Evolutionary conservation across 2,888 invertebrate species (phyloP).

Genomic region (Epistrophe eligans): DNA sequence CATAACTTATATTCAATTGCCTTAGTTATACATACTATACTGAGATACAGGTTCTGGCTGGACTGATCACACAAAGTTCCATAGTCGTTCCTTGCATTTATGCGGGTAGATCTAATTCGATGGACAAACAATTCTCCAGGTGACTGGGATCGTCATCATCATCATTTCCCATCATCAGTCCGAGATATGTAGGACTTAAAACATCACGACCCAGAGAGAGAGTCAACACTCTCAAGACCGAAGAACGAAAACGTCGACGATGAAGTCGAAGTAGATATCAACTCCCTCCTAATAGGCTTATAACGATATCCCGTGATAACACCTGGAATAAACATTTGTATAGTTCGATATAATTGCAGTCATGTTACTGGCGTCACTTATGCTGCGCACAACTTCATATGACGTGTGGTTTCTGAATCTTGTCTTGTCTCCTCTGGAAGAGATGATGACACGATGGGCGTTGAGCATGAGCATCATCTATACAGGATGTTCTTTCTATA

Average conservation of each 20-base stretch:
- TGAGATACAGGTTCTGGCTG: conserved; percentile 7
- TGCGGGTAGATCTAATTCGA: conserved; percentile 42
- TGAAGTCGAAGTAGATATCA: conserved; percentile 6
- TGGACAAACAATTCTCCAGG: conserved; percentile 25
- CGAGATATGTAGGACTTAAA: not conserved
- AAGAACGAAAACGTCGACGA: not conserved
- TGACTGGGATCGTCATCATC: conserved; percentile 39
- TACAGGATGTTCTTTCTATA: conserved; percentile 44
- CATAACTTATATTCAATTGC: conserved; percentile 34
- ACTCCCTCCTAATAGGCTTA: conserved; percentile 58
- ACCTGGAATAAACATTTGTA: conserved; percentile 71
- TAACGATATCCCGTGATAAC: conserved; percentile 62
- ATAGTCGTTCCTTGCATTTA: not conserved
- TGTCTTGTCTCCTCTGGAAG: conserved; percentile 1
- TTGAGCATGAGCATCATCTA: conserved; percentile 14
- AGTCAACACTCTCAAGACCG: conserved; percentile 9
- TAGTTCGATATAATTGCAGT: conserved; percentile 70
- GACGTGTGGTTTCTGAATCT: conserved; percentile 35
- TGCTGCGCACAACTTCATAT: not conserved
- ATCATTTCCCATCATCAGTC: conserved; percentile 6
- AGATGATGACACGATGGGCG: conserved; percentile 17
- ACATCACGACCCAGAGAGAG: not conserved
- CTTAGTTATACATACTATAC: conserved; percentile 5
- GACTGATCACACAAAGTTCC: not conserved
- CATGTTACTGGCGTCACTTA: conserved; percentile 60